Evolutionary conservation across 2,797 vertebrate species (phyloP).

Genomic region (Neosalanx taihuensis): DNA sequence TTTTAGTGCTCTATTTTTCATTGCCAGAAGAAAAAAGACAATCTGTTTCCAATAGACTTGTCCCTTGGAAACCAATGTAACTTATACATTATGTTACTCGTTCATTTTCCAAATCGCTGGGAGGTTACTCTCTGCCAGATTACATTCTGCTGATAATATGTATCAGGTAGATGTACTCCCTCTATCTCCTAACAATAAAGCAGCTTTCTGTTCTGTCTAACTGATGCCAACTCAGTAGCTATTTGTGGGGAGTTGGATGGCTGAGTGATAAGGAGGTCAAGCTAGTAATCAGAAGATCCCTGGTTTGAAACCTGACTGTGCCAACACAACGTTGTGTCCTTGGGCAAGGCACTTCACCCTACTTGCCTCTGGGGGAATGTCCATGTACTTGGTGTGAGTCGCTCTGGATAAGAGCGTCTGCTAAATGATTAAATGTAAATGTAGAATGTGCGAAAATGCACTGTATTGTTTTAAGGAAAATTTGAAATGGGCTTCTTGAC

Average conservation of each 20-base stretch:
- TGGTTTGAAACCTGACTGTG: too few relatives aligned
- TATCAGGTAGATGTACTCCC: constrained; percentile 37
- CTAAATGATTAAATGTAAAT: too few relatives aligned
- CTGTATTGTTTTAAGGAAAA: constrained; percentile 3
- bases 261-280: background rate
- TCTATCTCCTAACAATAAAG: constrained; percentile 16
- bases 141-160: constrained; percentile 33
- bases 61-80: constrained; percentile 69
- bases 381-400: too few relatives aligned
- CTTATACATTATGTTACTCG: constrained; percentile 69
- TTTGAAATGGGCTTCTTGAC: background rate
- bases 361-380: too few relatives aligned
- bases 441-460: background rate
- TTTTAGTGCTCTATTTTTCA: constrained; percentile 45
- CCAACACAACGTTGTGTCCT: too few relatives aligned
- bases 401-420: too few relatives aligned
- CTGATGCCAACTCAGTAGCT: constrained; percentile 24
- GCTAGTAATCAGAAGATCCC: background rate
- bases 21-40: constrained; percentile 62
- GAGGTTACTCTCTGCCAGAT: constrained; percentile 49
- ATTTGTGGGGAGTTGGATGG: background rate
- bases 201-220: constrained; percentile 16
- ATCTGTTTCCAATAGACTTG: constrained; percentile 79
- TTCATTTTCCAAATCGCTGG: constrained; percentile 59
- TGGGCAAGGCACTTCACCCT: too few relatives aligned